phyloP scores from a whole-genome alignment of 2,888 invertebrate genomes.

The Eristalis tenax region DNA sequence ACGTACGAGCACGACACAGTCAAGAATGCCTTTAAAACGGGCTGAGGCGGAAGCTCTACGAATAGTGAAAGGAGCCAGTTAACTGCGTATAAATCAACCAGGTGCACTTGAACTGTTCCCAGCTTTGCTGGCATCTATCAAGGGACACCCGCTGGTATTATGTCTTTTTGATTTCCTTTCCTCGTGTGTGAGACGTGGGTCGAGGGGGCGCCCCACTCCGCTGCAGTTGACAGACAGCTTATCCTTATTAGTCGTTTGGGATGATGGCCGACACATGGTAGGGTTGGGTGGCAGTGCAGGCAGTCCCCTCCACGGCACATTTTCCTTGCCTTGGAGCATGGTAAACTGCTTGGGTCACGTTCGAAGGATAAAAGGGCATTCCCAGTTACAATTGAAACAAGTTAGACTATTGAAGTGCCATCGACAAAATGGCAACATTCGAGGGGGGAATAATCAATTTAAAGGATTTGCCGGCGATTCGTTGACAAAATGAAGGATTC shows the following conservation, averaged over 20 bases:
- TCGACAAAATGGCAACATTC: neutral
- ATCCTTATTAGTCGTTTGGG: slow-evolving; percentile 7
- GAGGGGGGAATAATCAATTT: slow-evolving; percentile 27
- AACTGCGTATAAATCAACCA: slow-evolving; percentile 29
- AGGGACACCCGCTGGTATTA: neutral
- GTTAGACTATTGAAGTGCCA: neutral
- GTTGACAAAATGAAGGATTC: slow-evolving; percentile 4
- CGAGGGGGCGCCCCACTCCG: neutral
- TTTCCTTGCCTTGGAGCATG: slow-evolving; percentile 23
- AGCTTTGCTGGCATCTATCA: neutral
- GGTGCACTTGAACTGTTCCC: slow-evolving; percentile 20
- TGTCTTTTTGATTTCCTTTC: neutral
- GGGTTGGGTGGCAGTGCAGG: neutral
- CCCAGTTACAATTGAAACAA: neutral
- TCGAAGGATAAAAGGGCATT: slow-evolving; percentile 29
- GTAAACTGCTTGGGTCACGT: slow-evolving; percentile 45
- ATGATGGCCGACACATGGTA: neutral
- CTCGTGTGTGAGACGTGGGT: neutral
- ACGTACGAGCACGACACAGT: neutral
- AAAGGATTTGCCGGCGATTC: slow-evolving; percentile 2
- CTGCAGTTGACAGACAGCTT: slow-evolving; percentile 30
- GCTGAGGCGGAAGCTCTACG: neutral
- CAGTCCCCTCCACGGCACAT: neutral
- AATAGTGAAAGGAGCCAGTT: slow-evolving; percentile 2
- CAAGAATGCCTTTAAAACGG: too few relatives aligned